These are phyloP conservation scores for Brachycybe producta DNA, from an alignment of 2,888 invertebrate genomes.

Conservation along the genomic window DNA sequence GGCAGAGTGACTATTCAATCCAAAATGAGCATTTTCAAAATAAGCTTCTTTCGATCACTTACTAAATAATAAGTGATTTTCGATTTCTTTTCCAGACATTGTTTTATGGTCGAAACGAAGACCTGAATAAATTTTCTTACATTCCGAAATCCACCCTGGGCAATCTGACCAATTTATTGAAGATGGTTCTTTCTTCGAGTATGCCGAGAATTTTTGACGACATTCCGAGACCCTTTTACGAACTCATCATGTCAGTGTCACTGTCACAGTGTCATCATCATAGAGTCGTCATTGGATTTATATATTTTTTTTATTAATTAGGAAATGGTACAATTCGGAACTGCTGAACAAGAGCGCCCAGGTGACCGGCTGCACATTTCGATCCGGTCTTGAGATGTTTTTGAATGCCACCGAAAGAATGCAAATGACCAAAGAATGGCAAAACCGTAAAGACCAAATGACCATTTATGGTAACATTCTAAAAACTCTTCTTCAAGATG, in stretches of 20 bases:
- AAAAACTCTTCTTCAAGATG: background rate
- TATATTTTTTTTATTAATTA: no score
- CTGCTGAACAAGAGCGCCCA: no score
- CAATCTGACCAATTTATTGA: background rate
- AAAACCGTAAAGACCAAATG: slow-evolving; percentile 4
- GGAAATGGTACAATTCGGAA: background rate
- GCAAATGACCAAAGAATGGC: background rate
- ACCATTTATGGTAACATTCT: background rate
- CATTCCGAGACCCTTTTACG: background rate
- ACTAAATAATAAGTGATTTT: no score
- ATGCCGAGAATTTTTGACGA: slow-evolving; percentile 8
- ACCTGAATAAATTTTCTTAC: slow-evolving; percentile 6
- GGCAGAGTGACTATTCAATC: no score
- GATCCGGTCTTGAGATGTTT: background rate
- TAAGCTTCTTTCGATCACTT: no score
- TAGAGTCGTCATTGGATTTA: no score
- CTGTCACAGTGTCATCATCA: background rate
- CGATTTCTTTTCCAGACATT: slow-evolving; percentile 9
- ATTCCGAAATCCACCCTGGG: slow-evolving; percentile 7
- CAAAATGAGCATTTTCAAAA: no score
- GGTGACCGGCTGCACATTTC: slow-evolving; percentile 1
- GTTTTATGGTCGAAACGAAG: slow-evolving; percentile 6
- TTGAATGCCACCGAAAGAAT: slow-evolving; percentile 8
- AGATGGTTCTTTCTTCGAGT: slow-evolving; percentile 3
- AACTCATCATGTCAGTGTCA: background rate